Evolutionary conservation across 2,113 vertebrate genomes (phyloP).

Genomic region (Pimephales promelas): DNA sequence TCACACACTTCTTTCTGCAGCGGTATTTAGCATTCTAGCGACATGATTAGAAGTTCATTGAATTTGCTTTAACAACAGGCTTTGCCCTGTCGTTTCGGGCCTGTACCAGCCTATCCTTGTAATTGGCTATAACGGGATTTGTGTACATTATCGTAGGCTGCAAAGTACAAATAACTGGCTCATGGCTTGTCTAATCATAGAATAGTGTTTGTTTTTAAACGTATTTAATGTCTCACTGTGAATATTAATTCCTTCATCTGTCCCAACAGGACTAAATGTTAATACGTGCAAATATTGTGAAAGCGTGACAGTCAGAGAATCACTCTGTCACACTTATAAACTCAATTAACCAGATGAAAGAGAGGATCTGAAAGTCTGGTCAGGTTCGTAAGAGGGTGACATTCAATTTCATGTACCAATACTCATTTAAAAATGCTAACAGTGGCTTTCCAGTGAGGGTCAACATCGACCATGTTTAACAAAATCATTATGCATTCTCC

Average conservation of each 20-base stretch:
- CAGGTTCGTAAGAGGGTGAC: conserved; percentile 32
- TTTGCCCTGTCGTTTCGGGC: background rate
- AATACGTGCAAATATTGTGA: conserved; percentile 24
- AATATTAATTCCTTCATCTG: conserved; percentile 19
- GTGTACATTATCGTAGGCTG: background rate
- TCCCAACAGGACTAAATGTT: background rate
- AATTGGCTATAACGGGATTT: conserved; percentile 16
- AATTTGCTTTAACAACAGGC: conserved; percentile 1
- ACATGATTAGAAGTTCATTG: conserved; percentile 30
- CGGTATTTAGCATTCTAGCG: background rate
- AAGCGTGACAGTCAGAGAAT: background rate
- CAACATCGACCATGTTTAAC: conserved; percentile 22
- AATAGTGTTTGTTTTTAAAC: background rate
- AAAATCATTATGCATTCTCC: conserved; percentile 37
- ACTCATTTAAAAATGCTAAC: conserved; percentile 42
- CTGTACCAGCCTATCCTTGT: conserved; percentile 2
- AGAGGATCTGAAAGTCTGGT: conserved; percentile 19
- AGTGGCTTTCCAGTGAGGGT: conserved; percentile 11
- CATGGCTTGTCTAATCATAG: conserved; percentile 31
- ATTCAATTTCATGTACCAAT: conserved; percentile 40
- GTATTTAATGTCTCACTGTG: conserved; percentile 13
- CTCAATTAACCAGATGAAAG: conserved; percentile 35
- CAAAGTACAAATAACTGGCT: background rate
- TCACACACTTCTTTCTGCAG: background rate
- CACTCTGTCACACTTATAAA: conserved; percentile 11